Conservation (phyloP, 2,888 invertebrate species). For the Acanthosoma haemorrhoidale region DNA sequence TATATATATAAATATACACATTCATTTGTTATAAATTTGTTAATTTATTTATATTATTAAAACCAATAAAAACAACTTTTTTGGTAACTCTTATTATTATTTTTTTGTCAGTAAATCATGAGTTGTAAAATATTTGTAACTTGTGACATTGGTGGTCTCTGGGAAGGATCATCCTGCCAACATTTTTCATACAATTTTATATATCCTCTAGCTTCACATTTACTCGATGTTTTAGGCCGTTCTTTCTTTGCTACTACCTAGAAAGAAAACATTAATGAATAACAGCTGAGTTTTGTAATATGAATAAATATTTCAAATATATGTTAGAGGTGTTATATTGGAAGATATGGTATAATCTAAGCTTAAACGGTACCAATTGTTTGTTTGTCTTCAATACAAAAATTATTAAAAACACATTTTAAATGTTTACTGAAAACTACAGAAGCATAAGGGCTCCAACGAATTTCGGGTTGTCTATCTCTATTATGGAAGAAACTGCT, state of each 20-base stretch:
- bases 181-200: constrained; percentile 31
- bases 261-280: constrained; percentile 28
- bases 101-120: constrained; percentile 25
- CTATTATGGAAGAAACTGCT: too few species aligned
- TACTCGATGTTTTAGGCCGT: constrained; percentile 30
- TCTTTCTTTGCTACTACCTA: constrained; percentile 38
- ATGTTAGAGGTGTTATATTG: too few species aligned
- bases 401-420: too few species aligned
- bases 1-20: background rate
- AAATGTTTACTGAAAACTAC: too few species aligned
- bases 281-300: too few species aligned
- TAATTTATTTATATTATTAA: background rate
- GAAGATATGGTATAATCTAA: too few species aligned
- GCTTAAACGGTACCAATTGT: too few species aligned
- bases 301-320: too few species aligned
- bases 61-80: background rate
- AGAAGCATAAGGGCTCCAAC: too few species aligned
- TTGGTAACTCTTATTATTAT: background rate
- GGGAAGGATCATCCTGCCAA: constrained; percentile 24
- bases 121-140: background rate
- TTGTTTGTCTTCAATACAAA: too few species aligned
- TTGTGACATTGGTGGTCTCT: constrained; percentile 26
- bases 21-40: too few species aligned
- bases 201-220: constrained; percentile 2
- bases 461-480: too few species aligned